Percentiles rank a stretch among this genome's conserved stretches.
These are phyloP conservation scores for Brachypalpus laphriformis DNA, from an alignment of 2,888 invertebrate species.

Conservation along the genomic window DNA sequence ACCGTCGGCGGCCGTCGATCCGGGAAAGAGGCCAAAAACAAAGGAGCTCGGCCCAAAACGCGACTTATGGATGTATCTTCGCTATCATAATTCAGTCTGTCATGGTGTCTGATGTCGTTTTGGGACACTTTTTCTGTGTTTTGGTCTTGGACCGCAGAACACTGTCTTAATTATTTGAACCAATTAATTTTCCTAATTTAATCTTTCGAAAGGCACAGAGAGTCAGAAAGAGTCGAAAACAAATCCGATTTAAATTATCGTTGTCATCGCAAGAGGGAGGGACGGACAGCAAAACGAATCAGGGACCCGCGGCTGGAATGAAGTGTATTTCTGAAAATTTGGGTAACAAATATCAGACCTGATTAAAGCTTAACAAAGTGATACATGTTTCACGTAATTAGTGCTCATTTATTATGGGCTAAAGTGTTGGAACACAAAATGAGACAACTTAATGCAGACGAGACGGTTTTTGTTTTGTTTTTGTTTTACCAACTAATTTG, in stretches of 20 bases:
- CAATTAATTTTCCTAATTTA: conserved; percentile 74
- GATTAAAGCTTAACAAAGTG: conserved; percentile 73
- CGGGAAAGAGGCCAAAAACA: conserved; percentile 19
- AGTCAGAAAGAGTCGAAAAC: conserved; percentile 21
- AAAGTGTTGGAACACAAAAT: conserved; percentile 51
- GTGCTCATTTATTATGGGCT: conserved; percentile 63
- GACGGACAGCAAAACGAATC: background rate
- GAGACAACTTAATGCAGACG: conserved; percentile 62
- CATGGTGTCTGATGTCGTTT: conserved; percentile 46
- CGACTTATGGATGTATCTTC: conserved; percentile 34
- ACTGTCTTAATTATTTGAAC: conserved; percentile 71
- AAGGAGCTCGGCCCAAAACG: conserved; percentile 7
- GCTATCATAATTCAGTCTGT: conserved; percentile 65
- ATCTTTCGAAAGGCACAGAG: conserved; percentile 48
- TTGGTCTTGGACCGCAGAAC: conserved; percentile 22
- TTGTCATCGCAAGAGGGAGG: conserved; percentile 25
- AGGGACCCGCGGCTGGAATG: conserved; percentile 32
- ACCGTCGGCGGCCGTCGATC: background rate
- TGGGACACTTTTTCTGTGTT: conserved; percentile 4
- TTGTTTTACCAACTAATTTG: conserved; percentile 27
- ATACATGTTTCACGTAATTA: conserved; percentile 70
- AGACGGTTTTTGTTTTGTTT: background rate
- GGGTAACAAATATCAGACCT: conserved; percentile 59
- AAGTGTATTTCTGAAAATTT: conserved; percentile 41
- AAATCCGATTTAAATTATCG: conserved; percentile 66